Conservation (phyloP, 2,888 invertebrate genomes). For the Tridacna crocea region DNA sequence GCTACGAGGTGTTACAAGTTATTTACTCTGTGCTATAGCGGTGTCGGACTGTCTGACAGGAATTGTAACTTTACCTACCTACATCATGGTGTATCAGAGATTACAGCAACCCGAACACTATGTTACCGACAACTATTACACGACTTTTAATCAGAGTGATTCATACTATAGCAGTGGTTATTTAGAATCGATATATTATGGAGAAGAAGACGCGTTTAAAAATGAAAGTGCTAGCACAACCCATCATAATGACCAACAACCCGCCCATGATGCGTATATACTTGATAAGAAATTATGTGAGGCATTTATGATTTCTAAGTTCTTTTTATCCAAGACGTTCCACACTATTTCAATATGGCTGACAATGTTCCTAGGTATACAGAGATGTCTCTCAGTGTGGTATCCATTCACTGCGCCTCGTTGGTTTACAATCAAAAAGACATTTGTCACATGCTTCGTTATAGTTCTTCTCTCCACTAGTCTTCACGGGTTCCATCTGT, state of each 20-base stretch:
- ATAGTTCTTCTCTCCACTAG: conserved; percentile 22
- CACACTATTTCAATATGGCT: conserved; percentile 63
- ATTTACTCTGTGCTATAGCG: conserved; percentile 44
- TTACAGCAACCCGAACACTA: not conserved
- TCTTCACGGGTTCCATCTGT: conserved; percentile 35
- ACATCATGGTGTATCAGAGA: conserved; percentile 29
- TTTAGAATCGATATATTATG: not conserved
- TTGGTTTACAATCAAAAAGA: conserved; percentile 16
- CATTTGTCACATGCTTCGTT: conserved; percentile 1
- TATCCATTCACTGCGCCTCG: conserved; percentile 26
- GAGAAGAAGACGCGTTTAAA: not conserved
- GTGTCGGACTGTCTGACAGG: conserved; percentile 50
- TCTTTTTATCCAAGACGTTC: conserved; percentile 52
- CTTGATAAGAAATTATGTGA: conserved; percentile 30
- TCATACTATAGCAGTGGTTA: not conserved
- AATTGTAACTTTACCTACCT: conserved; percentile 43
- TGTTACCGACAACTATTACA: not conserved
- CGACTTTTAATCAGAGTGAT: not conserved
- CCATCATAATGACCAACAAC: not conserved
- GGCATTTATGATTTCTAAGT: conserved; percentile 45
- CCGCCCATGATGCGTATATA: not conserved
- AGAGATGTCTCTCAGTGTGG: conserved; percentile 41
- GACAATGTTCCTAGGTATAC: conserved; percentile 59
- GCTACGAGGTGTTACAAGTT: conserved; percentile 38
- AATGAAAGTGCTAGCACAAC: not conserved